Percentiles rank a stretch among this genome's conserved stretches.
These are phyloP conservation scores for Amazona finschi DNA, from an alignment of 2,797 vertebrate species.

Conservation along the genomic window DNA sequence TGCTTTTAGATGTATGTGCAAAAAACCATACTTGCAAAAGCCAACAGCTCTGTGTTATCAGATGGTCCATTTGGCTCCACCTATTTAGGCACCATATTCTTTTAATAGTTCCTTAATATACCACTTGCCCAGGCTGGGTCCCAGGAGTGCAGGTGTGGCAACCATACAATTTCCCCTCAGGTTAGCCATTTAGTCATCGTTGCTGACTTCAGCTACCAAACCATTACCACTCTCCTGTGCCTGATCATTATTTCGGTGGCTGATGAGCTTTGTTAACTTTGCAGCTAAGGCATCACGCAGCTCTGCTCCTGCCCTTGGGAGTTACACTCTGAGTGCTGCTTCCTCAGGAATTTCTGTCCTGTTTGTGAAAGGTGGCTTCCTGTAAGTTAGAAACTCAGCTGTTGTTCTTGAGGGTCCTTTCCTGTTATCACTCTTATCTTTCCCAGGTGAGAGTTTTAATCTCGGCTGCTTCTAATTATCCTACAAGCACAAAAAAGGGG, in stretches of 20 bases:
- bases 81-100: neutral
- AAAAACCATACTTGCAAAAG: neutral
- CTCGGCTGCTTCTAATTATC: neutral
- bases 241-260: neutral
- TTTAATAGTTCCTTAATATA: neutral
- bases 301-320: neutral
- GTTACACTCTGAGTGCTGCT: neutral
- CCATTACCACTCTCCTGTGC: neutral
- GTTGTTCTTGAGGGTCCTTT: neutral
- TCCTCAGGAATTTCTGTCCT: neutral
- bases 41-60: neutral
- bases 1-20: neutral
- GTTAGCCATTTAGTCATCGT: neutral
- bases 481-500: neutral
- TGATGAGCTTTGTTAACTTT: neutral
- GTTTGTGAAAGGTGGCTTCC: neutral
- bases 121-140: neutral
- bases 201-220: neutral
- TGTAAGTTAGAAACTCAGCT: neutral
- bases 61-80: neutral
- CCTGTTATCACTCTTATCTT: neutral
- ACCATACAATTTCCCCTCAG: neutral
- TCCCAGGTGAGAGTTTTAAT: constrained; percentile 2
- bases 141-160: neutral
- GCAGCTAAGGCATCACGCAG: neutral